A percentile compares a stretch with the other conserved stretches of the same genome.
Conservation (phyloP, 1,140 invertebrate genomes). For the Drosophila ambigua region DNA sequence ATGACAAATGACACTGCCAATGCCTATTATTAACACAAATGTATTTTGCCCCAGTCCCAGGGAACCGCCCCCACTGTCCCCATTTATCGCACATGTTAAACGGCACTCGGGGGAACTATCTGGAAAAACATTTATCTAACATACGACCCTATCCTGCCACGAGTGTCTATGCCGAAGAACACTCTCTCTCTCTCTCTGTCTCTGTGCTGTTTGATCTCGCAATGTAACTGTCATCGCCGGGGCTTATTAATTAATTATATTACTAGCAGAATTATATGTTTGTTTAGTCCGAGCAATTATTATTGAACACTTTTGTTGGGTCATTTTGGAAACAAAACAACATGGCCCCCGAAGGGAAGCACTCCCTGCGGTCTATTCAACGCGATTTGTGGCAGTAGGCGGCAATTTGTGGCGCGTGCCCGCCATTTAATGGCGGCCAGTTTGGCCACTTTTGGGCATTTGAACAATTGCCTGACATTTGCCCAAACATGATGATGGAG, state of each 20-base stretch:
- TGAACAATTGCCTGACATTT: constrained; percentile 49
- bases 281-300: constrained; percentile 32
- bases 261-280: constrained; percentile 32
- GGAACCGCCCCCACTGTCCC: constrained; percentile 41
- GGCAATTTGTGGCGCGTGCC: constrained; percentile 58
- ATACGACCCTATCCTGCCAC: constrained; percentile 18
- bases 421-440: constrained; percentile 25
- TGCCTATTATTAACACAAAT: constrained; percentile 77
- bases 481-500: constrained; percentile 32
- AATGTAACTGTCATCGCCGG: constrained; percentile 58
- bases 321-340: background rate
- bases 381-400: constrained; percentile 52
- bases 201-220: constrained; percentile 26
- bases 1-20: constrained; percentile 74
- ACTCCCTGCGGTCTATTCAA: constrained; percentile 46
- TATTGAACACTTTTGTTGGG: constrained; percentile 47
- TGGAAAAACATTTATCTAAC: constrained; percentile 44
- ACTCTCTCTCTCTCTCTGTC: background rate
- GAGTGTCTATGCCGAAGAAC: constrained; percentile 42
- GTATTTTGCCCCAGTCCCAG: constrained; percentile 41
- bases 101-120: constrained; percentile 73
- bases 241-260: constrained; percentile 59
- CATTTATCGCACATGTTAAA: constrained; percentile 79
- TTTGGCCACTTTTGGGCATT: constrained; percentile 12
- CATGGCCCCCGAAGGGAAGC: constrained; percentile 13